Conservation (phyloP, 2,113 vertebrate genomes). For the Podocnemis expansa region DNA sequence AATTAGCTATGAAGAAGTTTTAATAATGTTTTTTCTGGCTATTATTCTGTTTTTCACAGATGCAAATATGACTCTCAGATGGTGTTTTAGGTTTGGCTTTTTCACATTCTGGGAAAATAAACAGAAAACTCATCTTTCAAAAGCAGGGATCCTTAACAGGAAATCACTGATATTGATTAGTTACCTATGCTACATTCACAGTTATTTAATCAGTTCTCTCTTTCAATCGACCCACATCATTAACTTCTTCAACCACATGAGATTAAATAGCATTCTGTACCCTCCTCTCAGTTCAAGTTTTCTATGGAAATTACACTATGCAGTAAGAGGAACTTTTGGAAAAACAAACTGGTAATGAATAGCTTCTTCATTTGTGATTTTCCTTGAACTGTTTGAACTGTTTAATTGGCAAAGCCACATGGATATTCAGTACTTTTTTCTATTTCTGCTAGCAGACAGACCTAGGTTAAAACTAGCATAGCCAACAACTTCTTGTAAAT, state of each 20-base stretch:
- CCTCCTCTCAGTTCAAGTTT: not conserved
- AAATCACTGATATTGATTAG: slow-evolving; percentile 30
- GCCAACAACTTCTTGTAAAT: not conserved
- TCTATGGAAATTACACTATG: not conserved
- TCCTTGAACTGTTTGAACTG: not conserved
- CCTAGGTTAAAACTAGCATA: not conserved
- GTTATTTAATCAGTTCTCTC: slow-evolving; percentile 26
- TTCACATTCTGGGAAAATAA: slow-evolving; percentile 8
- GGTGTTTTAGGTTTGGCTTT: not conserved
- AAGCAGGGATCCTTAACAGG: not conserved
- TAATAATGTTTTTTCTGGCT: slow-evolving; percentile 28
- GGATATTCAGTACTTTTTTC: not conserved
- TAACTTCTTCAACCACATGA: slow-evolving; percentile 22
- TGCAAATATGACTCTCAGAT: not conserved
- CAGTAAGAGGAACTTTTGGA: not conserved
- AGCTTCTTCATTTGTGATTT: slow-evolving; percentile 6
- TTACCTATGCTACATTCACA: slow-evolving; percentile 19
- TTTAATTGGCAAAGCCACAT: not conserved
- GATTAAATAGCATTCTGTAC: not conserved
- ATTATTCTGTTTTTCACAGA: not conserved
- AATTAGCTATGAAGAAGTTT: not conserved
- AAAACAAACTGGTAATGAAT: slow-evolving; percentile 2
- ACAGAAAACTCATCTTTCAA: not conserved
- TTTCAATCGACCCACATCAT: not conserved
- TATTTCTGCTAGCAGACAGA: not conserved